Evolutionary conservation across 2,797 vertebrate species (phyloP), one percentile per base, ranked within the genome.

Genomic region (Characodon lateralis): DNA sequence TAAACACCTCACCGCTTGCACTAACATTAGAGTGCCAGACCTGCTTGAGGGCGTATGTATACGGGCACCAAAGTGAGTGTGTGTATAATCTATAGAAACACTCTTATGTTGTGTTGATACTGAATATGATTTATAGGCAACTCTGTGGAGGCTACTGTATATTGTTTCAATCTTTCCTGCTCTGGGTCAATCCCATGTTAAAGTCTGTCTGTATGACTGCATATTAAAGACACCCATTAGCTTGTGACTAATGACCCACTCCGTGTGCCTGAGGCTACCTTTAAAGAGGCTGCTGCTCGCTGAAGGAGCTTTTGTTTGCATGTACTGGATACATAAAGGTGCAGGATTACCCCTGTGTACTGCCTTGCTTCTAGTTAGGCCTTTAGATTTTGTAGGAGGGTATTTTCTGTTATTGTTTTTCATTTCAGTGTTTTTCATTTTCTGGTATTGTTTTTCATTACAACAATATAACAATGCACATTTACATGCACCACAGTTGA

Each of bases 1-100:
- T 95, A 95, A 96, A 96, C 94, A 88, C 88, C 78, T 86, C 72
- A 58, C 84, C 87, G 84, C 85, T 91, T 84, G 84, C 79, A 77
- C 88, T 92, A 89, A 92, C 91, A 87, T 84, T 89, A 63, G 91
- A 92, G 91, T 89, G 82, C 87, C 89, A 90, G 91, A 85, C 86
- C 91, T 92, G 91, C 83, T 87, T 41, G 76, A 90, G 78, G 89
- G 80, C 55, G 91, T 92, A 89, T 95, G 89, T 95, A 93, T 94
- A 95, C 93, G 94, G 90, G 91, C 91, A 88, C 92, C 88, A 88
- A 90, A 92, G 90, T 90, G 91, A 89, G 85, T 95, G 95, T 35
- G 31, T 95, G 92, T 96, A 95, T 96, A 95, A 95, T 95, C 93
- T 94, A 94, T 92, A 92, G 94, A 95, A 95, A 94, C 94, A 93